Conservation (phyloP, 2,113 vertebrate species). For the Arvicanthis niloticus region DNA sequence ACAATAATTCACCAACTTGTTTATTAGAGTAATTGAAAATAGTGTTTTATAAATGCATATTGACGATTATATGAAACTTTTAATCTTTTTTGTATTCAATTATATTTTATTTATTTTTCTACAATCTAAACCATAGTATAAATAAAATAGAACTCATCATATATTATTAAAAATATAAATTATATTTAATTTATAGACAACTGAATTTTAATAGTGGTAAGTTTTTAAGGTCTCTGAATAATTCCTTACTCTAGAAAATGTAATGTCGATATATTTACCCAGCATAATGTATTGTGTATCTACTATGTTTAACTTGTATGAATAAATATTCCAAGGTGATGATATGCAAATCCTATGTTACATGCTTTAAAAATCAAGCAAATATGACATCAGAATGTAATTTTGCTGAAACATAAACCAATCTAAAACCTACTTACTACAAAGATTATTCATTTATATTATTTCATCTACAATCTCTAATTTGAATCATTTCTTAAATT, state of each 20-base stretch:
- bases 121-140: neutral
- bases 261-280: neutral
- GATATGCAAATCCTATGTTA: neutral
- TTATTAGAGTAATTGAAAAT: neutral
- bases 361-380: neutral
- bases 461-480: neutral
- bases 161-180: conserved; percentile 24
- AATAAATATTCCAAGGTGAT: neutral
- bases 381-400: neutral
- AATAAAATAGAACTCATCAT: neutral
- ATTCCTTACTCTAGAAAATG: neutral
- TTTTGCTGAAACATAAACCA: neutral
- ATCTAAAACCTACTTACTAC: neutral
- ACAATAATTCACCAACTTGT: neutral
- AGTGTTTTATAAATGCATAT: neutral
- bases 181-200: conserved; percentile 9
- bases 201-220: neutral
- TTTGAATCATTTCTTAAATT: neutral
- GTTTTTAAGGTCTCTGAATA: neutral
- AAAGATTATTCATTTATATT: neutral
- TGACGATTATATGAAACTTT: neutral
- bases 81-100: neutral
- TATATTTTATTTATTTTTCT: neutral
- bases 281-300: neutral
- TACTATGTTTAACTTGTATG: neutral